These are phyloP conservation scores for Peromyscus melanophrys DNA, from an alignment of 2,797 vertebrate species.

Conservation along the genomic window DNA sequence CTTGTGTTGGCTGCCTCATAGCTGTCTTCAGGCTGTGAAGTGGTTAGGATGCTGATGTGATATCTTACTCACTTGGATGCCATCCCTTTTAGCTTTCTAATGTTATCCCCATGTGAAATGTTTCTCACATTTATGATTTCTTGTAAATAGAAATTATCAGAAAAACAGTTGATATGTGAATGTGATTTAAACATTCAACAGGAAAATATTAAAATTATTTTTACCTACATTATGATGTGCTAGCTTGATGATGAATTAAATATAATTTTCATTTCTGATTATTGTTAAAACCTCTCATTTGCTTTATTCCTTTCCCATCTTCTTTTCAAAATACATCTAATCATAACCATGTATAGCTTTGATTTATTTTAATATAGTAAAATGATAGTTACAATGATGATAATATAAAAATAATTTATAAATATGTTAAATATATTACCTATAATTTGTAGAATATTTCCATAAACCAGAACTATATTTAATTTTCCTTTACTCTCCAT, in stretches of 20 bases:
- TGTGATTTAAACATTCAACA: conserved; percentile 25
- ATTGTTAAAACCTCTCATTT: background rate
- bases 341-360: background rate
- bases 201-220: background rate
- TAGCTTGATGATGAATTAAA: background rate
- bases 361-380: background rate
- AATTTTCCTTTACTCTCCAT: background rate
- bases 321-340: background rate
- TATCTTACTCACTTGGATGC: conserved; percentile 86
- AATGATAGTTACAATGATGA: background rate
- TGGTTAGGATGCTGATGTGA: conserved; percentile 86
- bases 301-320: background rate
- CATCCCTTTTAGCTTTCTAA: conserved; percentile 80
- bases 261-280: background rate
- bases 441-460: background rate
- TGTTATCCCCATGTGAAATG: conserved; percentile 44
- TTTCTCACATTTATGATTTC: conserved; percentile 68
- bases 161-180: conserved; percentile 42
- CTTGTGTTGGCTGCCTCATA: conserved; percentile 82
- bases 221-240: background rate
- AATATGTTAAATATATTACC: background rate
- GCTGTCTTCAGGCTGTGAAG: conserved; percentile 88
- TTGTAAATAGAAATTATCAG: conserved; percentile 65
- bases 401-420: background rate
- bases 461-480: background rate